A percentile compares a stretch with the other conserved stretches of the same genome.
These are phyloP conservation scores for Baronia brevicornis DNA, from an alignment of 2,888 invertebrate genomes.

Conservation along the genomic window DNA sequence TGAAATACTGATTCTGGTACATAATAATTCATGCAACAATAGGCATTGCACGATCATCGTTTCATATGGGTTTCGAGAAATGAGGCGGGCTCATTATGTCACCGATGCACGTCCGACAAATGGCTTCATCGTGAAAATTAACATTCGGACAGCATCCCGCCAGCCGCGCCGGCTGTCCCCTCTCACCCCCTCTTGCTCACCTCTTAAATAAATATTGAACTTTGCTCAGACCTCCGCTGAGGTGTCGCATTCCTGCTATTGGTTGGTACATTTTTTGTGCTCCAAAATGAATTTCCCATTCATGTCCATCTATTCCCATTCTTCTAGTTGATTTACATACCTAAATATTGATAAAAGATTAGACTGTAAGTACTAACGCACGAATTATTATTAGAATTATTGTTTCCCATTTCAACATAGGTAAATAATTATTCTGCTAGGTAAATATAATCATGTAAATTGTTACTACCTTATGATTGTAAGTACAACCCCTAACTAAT, in stretches of 20 bases:
- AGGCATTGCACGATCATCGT: constrained; percentile 45
- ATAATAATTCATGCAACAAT: constrained; percentile 55
- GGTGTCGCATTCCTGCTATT: constrained; percentile 48
- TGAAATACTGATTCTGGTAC: constrained; percentile 33
- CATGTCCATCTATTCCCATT: constrained; percentile 22
- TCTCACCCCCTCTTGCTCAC: constrained; percentile 24
- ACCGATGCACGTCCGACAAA: constrained; percentile 56
- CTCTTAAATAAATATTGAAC: constrained; percentile 59
- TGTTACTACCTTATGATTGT: too few relatives aligned
- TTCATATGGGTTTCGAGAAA: constrained; percentile 57
- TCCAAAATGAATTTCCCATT: constrained; percentile 17
- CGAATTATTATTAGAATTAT: too few relatives aligned
- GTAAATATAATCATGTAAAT: too few relatives aligned
- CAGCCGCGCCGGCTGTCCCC: constrained; percentile 21
- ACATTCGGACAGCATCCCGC: constrained; percentile 61
- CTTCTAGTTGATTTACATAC: constrained; percentile 19
- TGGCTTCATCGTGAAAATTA: constrained; percentile 70
- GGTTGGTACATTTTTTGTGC: constrained; percentile 37
- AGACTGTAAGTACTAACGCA: too few relatives aligned
- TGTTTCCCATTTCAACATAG: too few relatives aligned
- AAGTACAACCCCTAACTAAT: too few relatives aligned
- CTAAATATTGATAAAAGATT: constrained; percentile 10
- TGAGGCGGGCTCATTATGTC: constrained; percentile 50
- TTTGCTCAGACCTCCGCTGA: constrained; percentile 54
- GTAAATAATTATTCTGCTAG: too few relatives aligned